Evolutionary conservation across 1,140 invertebrate genomes (phyloP), one percentile per base, ranked within the genome.

Genomic region (Hylyphantes graminicola): DNA sequence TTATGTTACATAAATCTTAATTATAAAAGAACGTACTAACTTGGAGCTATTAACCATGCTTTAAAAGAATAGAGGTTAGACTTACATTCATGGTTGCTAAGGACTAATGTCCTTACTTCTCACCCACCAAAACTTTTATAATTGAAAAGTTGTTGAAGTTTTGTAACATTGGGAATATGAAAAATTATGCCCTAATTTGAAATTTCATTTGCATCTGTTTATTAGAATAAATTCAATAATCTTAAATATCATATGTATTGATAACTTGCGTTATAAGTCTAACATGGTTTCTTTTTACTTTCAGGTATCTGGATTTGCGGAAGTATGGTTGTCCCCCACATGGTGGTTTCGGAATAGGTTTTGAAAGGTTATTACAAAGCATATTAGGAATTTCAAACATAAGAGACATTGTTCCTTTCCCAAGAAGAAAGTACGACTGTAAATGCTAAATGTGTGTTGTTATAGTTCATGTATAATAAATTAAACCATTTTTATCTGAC

Each of bases 371-470:
- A 87, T 89, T 99, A 72, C 96, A 97, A 90, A 92, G 93, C 64
- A 72, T 98, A 6, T 92, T 96, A 67, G 93, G 93, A 61, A 92
- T 96, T 61, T 88, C 90, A 50, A 98, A 97, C 89, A 98, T 99
- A 85, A 96, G 95, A 91, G 97, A 99, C 89, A 94, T 94, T 10
- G 93, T 97, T 88, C 94, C 97, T n/a, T 99, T 98, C 91, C 97
- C 97, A 12, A 92, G 97, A 86, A 97, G 94, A 93, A 93, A 95
- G 64, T 94, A 96, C 89, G 95, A 97, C 89, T 97, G 95, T 91
- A 73, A 75, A 82, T 86, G 80, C 57, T 84, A 59, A 75, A 53
- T n/a, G n/a, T 59, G 12, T 64, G 57, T 61, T 12, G 35, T 48
- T 82, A 17, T 50, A 68, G 5, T 51, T 68, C 51, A 35, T 35